Base-by-base conservation (phyloP, 1,140 invertebrate genomes). In the Drosophila albomicans region DNA sequence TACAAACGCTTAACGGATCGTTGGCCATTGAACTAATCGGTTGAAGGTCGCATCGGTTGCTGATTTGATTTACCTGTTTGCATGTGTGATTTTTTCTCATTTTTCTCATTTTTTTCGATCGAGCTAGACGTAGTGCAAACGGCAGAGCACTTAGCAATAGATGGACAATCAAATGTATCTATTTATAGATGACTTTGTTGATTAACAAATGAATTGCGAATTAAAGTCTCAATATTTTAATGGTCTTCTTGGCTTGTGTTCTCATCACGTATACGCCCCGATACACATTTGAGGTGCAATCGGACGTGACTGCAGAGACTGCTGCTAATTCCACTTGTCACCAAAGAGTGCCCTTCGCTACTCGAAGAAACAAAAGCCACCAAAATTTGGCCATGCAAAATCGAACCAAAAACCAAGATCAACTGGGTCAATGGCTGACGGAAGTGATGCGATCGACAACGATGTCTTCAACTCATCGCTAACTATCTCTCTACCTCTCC, bases 341-440 rank as follows among this genome's bases (percentile, higher is more conserved):
- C 61, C 75, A 65, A 57, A 41, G 43, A 70, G 41, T 79, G 82
- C 79, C 82, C 82, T 69, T 74, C 65, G 64, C 30, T 38, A 35
- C 46, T 49, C 52, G 16, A 35, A 70, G 25, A 35, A 70, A 68
- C 65, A 85, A 84, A 64, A 71, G 71, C 59, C 45, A 82, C 67
- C 79, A 62, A 62, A 63, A 63, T 56, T 71, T 72, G 54, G 28
- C 61, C 65, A 79, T 76, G 72, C 67, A 54, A 69, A 69, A 68
- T 10, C 56, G 46, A 58, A 32, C 52, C 63, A 54, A 30, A 61
- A 56, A n/a, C 16, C 51, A 56, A 56, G 8, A 62, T 69, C 65
- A 89, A 81, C 75, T 79, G 64, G 78, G 85, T 89, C 85, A 89
- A 81, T 89, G 86, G 69, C 65, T 78, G 78, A 52, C 85, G 85